These are phyloP conservation scores for Drosophila bocqueti DNA, from an alignment of 1,140 invertebrate species.

Conservation along the genomic window DNA sequence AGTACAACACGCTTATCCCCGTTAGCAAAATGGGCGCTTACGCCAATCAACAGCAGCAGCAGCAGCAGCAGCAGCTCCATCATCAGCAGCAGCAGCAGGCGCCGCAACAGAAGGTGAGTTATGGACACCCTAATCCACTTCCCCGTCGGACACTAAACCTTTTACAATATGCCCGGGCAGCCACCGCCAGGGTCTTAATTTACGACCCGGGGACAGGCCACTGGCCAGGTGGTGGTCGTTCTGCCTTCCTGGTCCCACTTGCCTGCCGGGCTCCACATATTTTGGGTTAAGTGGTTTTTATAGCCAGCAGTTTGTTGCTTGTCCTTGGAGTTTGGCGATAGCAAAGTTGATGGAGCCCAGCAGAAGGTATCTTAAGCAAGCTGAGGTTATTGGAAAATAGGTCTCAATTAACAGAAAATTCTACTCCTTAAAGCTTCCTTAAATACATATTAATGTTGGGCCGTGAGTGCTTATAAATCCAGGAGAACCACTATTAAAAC, in stretches of 20 bases:
- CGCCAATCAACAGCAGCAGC: constrained; percentile 77
- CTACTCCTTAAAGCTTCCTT: too few species aligned
- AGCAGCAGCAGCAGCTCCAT: constrained; percentile 54
- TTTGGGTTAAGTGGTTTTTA: constrained; percentile 74
- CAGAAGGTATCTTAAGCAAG: neutral
- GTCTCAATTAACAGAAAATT: neutral
- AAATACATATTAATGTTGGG: too few species aligned
- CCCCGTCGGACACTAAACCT: constrained; percentile 75
- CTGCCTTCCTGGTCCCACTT: neutral
- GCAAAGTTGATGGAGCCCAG: constrained; percentile 3
- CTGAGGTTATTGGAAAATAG: neutral
- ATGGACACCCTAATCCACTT: constrained; percentile 69
- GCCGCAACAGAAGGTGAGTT: constrained; percentile 79
- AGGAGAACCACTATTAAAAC: neutral
- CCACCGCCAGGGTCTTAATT: constrained; percentile 60
- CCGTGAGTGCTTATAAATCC: neutral
- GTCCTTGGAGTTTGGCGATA: constrained; percentile 27
- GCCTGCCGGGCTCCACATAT: constrained; percentile 49
- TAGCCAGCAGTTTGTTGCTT: constrained; percentile 65
- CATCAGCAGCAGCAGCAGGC: constrained; percentile 73
- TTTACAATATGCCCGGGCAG: constrained; percentile 62
- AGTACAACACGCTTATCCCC: constrained; percentile 84
- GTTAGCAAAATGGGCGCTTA: constrained; percentile 84
- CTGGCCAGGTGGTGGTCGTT: constrained; percentile 8
- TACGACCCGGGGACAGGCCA: constrained; percentile 54